Evolutionary conservation across 2,888 invertebrate species (phyloP), one percentile per base, ranked within the genome.

Genomic region (Panorpa germanica): DNA sequence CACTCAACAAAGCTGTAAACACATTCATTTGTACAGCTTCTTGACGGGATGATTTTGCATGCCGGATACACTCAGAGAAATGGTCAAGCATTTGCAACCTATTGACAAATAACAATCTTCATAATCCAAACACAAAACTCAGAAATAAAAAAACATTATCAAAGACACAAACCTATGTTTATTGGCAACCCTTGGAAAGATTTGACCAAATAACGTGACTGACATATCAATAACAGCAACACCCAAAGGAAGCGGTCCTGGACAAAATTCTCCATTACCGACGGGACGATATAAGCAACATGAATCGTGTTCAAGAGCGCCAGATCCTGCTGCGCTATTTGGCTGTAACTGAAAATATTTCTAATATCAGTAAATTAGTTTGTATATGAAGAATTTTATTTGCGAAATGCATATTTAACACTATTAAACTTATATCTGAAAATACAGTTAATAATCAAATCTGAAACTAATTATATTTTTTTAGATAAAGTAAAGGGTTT

Each of bases 1-100:
- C 91, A 40, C 85, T 71, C 28, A 96, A 55, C 15, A 96, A 57
- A 0, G 95, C 91, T 1, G 93, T 88, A 50, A 93, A 88, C 30
- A 96, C 82, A 52, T 98, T 98, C 59, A 93, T 80, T 53, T 95
- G 93, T 11, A 81, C 80, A 2, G 93, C 93, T 50, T 95, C 93
- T 45, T 91, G 91, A 8, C 93, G 67, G 0, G 76, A 71, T 8
- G 86, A 86, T 48, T 93, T 93, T 0, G 90, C 85, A 48, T 88
- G 83, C 42, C 76, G 75, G 41, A 95, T 85, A 49, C 91, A 93
- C 49, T 95, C 95, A 13, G 73, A 70, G 49, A 98, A 98, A 49
- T 98, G 96, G 40, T 93, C 88, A 29, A 98, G 58, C 80, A 99
- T 91, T 61, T 98, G 96, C 32, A 93, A 66, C 28, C 61, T 61